These are phyloP conservation scores for Cheilinus undulatus DNA, from an alignment of 2,113 vertebrate species.

Conservation along the genomic window DNA sequence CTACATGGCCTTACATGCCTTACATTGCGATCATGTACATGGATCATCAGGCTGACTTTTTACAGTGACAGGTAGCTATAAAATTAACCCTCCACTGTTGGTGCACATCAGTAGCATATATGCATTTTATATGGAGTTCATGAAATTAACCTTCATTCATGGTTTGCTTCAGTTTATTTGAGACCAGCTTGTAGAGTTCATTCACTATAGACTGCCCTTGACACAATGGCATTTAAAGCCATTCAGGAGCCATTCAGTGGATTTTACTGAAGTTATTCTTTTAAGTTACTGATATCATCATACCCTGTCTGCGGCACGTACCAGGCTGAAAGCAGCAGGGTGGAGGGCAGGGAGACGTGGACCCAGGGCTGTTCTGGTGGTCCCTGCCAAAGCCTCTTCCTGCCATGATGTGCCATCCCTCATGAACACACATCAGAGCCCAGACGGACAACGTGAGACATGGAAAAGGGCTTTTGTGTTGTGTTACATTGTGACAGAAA, in stretches of 20 bases:
- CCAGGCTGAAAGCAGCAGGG: conserved; percentile 39
- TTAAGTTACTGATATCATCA: conserved; percentile 10
- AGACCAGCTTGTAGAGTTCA: no score
- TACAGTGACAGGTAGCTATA: no score
- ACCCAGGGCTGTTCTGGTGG: background rate
- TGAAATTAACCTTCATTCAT: no score
- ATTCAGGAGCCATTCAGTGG: background rate
- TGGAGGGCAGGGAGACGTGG: conserved; percentile 53
- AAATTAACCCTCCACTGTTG: no score
- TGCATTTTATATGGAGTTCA: no score
- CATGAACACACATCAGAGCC: conserved; percentile 27
- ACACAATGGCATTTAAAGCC: background rate
- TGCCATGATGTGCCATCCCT: conserved; percentile 34
- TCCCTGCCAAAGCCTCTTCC: conserved; percentile 45
- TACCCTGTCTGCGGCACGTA: conserved; percentile 53
- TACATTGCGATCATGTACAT: no score
- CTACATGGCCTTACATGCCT: no score
- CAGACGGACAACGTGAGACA: conserved; percentile 8
- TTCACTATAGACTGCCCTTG: background rate
- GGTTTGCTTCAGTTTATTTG: no score
- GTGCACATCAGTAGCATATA: no score
- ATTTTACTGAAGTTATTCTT: conserved; percentile 9
- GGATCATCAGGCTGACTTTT: no score
- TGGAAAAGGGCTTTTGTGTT: background rate
- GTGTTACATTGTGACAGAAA: background rate